Conservation (phyloP, 2,888 invertebrate genomes). For the Drosophila robusta region DNA sequence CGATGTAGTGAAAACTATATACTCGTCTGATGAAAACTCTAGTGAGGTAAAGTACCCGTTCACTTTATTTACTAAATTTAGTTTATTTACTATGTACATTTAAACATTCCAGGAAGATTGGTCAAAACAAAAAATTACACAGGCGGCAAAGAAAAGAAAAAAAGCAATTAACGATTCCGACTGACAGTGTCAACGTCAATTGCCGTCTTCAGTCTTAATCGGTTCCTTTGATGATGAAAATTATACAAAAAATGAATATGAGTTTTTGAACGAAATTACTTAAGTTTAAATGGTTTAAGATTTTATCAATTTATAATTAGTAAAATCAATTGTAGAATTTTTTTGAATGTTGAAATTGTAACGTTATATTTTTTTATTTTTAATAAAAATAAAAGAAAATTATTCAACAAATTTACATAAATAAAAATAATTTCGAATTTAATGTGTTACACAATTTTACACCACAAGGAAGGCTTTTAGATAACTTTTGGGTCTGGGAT, state of each 20-base stretch:
- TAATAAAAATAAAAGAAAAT: constrained; percentile 79
- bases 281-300: constrained; percentile 56
- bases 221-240: constrained; percentile 70
- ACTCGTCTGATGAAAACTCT: constrained; percentile 92
- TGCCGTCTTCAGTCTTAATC: constrained; percentile 35
- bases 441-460: too few species aligned
- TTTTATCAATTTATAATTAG: constrained; percentile 67
- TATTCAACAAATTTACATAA: constrained; percentile 47
- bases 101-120: constrained; percentile 91
- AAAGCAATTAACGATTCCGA: constrained; percentile 96
- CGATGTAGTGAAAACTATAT: constrained; percentile 86
- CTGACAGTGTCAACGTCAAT: constrained; percentile 87
- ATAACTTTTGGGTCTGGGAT: too few species aligned
- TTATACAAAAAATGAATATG: constrained; percentile 66
- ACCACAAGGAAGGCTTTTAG: too few species aligned
- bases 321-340: constrained; percentile 79
- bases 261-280: constrained; percentile 76
- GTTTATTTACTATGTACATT: neutral
- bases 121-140: constrained; percentile 91
- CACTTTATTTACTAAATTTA: neutral
- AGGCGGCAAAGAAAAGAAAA: constrained; percentile 95
- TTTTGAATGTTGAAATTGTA: constrained; percentile 82
- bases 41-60: constrained; percentile 88
- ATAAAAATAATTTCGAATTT: constrained; percentile 5
- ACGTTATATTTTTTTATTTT: constrained; percentile 83